These are phyloP conservation scores for Halcyon senegalensis DNA, from an alignment of 2,113 vertebrate genomes.

Conservation along the genomic window DNA sequence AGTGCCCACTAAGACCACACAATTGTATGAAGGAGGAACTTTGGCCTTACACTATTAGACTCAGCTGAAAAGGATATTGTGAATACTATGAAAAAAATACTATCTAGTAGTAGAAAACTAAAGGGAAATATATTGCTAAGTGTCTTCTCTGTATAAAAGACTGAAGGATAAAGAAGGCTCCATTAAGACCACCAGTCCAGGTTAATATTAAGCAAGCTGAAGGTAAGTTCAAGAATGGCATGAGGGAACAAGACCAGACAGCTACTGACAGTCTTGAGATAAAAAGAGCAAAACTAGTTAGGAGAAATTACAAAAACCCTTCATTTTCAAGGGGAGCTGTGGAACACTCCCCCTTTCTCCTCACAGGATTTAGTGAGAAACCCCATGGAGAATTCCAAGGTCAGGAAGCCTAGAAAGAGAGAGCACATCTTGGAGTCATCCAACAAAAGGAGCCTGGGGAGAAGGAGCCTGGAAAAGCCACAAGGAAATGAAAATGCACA, in stretches of 20 bases:
- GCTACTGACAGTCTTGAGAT: not conserved
- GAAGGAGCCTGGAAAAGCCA: not conserved
- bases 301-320: not conserved
- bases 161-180: not conserved
- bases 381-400: not conserved
- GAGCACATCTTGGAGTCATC: not conserved
- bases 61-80: accelerated
- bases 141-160: not conserved
- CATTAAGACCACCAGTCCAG: not conserved
- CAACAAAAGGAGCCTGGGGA: not conserved
- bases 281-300: not conserved
- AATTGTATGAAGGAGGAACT: not conserved
- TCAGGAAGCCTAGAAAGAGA: not conserved
- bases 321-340: not conserved
- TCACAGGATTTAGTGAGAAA: not conserved
- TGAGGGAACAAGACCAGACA: not conserved
- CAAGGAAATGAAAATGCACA: not conserved
- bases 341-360: not conserved
- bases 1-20: not conserved
- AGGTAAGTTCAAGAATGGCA: not conserved
- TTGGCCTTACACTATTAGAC: not conserved
- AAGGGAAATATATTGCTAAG: not conserved
- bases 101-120: not conserved
- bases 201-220: not conserved
- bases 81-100: not conserved